Conservation (phyloP, 2,113 vertebrate genomes). For the Pelecanoides urinatrix region DNA sequence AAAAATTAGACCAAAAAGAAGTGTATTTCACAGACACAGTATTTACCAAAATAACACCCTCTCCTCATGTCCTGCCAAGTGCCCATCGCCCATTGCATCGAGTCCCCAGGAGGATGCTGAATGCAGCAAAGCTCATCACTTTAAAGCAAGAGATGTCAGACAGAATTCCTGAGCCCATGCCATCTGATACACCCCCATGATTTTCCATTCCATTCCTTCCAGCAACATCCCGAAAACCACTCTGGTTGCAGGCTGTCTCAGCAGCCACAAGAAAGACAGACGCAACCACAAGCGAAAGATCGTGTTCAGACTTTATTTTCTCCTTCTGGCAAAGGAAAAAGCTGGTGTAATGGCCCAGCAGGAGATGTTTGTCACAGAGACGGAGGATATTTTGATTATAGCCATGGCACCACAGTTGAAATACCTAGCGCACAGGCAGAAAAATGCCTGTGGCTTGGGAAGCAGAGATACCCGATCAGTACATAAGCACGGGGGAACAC, state of each 20-base stretch:
- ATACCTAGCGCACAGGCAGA: neutral
- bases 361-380: accelerated
- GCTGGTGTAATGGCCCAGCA: neutral
- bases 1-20: neutral
- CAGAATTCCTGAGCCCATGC: neutral
- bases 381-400: neutral
- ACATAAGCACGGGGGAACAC: accelerated
- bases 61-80: neutral
- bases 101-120: neutral
- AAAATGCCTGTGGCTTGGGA: neutral
- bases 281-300: neutral
- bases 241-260: neutral
- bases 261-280: neutral
- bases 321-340: neutral
- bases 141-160: neutral
- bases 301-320: neutral
- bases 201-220: conserved; percentile 1
- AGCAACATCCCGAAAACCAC: neutral
- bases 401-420: neutral
- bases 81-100: neutral
- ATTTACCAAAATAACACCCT: neutral
- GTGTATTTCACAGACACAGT: neutral
- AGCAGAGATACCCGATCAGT: accelerated
- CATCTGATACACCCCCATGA: neutral
- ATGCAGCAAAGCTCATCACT: neutral